Base-by-base conservation (phyloP, 2,888 invertebrate genomes). In the Heliconius charithonia region DNA sequence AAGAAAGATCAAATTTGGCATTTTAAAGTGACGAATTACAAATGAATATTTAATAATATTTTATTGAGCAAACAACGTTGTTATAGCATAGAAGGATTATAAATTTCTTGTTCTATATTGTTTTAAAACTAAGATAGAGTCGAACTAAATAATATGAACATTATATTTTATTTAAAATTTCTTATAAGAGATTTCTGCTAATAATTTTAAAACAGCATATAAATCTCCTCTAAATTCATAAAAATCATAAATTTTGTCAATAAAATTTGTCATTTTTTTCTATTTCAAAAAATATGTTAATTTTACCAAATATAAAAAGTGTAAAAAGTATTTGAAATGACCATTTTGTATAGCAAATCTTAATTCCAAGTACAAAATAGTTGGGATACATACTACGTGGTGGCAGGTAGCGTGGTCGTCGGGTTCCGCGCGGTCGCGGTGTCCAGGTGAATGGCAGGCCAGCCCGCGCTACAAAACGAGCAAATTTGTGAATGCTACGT, bases 401-500 rank as follows among this genome's bases (percentile, higher is more conserved):
- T 92, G 87, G 89, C 88, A 78, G 88, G 85, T 87, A 82, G 84
- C 81, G 84, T 80, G 85, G 84, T 80, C 86, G 69, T 82, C 81
- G 85, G 83, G 83, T 85, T 89, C 91, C 90, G 90, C 89, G 82
- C 88, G 84, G 83, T 80, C 78, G 83, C 90, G 89, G 90, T 89
- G 89, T 86, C 90, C 90, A 83, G 91, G 90, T 80, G 91, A 90
- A 83, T 89, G 91, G 90, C 92, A 89, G 92, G 91, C 93, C 93
- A 91, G 91, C 85, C 90, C 90, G 87, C 87, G 89, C 93, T 94
- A 93, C 86, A 92, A 93, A 87, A 88, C 92, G 89, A 93, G 85
- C 84, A 83, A 79, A 87, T 83, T 59, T 84, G 87, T 92, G 75
- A 88, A 84, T 81, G 81, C 80, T 72, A 66, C 79, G 78, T 78